Conservation (phyloP, 2,113 vertebrate genomes). For the Salminus brasiliensis region DNA sequence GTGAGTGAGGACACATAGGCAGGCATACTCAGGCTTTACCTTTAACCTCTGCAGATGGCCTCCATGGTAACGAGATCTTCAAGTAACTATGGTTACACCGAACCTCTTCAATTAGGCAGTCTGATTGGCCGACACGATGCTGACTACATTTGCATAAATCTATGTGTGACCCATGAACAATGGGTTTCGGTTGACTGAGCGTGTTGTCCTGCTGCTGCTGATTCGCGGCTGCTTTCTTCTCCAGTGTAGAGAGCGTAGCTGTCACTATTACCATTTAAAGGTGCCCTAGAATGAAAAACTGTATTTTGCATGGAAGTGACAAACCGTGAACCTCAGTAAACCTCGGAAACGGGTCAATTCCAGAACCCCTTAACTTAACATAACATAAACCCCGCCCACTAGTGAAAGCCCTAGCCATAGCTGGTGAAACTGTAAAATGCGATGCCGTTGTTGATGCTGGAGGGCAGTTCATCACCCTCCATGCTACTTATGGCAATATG, state of each 20-base stretch:
- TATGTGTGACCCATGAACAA: conserved; percentile 15
- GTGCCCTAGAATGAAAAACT: too few species aligned
- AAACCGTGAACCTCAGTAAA: too few species aligned
- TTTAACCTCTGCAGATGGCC: background rate
- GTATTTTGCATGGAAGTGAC: too few species aligned
- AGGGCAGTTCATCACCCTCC: too few species aligned
- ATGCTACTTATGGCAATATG: too few species aligned
- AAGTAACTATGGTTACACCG: background rate
- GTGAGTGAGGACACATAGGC: conserved; percentile 81
- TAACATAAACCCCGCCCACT: too few species aligned
- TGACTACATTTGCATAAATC: conserved; percentile 9
- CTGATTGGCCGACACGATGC: conserved; percentile 6
- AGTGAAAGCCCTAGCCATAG: too few species aligned
- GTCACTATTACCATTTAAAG: background rate
- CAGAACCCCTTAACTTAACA: too few species aligned
- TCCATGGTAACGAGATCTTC: conserved; percentile 6
- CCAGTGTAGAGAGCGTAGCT: background rate
- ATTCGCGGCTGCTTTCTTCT: background rate
- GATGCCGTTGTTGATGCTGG: too few species aligned
- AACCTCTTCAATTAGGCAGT: background rate
- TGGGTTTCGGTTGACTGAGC: conserved; percentile 9
- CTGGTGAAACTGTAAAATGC: too few species aligned
- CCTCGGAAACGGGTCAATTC: too few species aligned
- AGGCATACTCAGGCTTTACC: background rate
- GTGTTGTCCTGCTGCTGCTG: background rate